These are phyloP conservation scores for Drosophila pallidifrons DNA, from an alignment of 1,140 invertebrate species.

Conservation along the genomic window DNA sequence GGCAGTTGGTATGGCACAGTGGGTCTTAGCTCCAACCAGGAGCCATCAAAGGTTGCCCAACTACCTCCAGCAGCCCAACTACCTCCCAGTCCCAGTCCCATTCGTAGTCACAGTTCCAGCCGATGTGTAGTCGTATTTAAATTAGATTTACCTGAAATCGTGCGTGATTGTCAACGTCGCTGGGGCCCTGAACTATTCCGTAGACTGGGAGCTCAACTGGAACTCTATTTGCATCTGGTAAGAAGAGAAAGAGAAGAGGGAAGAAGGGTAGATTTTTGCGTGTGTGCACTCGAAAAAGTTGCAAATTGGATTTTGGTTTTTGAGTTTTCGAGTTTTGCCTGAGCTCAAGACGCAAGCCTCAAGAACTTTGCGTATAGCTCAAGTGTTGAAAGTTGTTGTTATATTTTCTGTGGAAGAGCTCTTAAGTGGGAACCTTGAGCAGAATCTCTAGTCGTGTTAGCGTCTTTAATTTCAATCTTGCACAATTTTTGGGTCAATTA, in stretches of 20 bases:
- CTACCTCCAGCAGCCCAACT: not conserved
- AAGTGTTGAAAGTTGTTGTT: slow-evolving; percentile 31
- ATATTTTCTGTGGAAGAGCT: slow-evolving; percentile 30
- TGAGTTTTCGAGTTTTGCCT: slow-evolving; percentile 57
- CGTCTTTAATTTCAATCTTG: slow-evolving; percentile 56
- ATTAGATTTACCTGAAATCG: slow-evolving; percentile 82
- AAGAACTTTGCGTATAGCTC: slow-evolving; percentile 37
- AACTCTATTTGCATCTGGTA: slow-evolving; percentile 3
- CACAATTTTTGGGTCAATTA: slow-evolving; percentile 72
- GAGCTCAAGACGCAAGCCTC: slow-evolving; percentile 35
- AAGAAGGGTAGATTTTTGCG: slow-evolving; percentile 24
- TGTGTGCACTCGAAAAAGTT: slow-evolving; percentile 76
- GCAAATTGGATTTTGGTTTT: slow-evolving; percentile 82
- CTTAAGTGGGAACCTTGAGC: slow-evolving; percentile 27
- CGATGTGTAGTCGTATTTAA: slow-evolving; percentile 81
- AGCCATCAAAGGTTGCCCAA: slow-evolving; percentile 72
- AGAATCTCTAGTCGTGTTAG: not conserved
- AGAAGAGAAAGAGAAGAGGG: slow-evolving; percentile 10
- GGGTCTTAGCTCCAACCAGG: slow-evolving; percentile 20
- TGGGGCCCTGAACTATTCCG: not conserved
- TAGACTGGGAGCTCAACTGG: not conserved
- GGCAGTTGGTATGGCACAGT: slow-evolving; percentile 40
- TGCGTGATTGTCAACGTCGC: slow-evolving; percentile 75
- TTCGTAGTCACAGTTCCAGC: slow-evolving; percentile 8
- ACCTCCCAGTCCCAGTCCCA: not conserved